Conservation (phyloP, 1,140 invertebrate species). For the Lineus longissimus region DNA sequence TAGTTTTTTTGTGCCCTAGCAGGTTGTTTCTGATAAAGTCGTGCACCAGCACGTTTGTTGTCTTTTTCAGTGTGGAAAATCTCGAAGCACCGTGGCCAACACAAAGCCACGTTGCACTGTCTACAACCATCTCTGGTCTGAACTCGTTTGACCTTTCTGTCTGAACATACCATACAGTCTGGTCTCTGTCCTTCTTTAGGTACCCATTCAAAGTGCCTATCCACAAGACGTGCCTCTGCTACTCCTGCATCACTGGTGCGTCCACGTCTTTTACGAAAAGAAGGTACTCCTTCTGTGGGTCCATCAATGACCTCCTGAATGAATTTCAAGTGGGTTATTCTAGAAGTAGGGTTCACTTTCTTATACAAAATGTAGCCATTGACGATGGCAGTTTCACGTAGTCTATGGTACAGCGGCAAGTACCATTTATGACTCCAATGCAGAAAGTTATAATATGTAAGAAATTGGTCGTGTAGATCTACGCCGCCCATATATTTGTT, state of each 20-base stretch:
- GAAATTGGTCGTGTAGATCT: slow-evolving; percentile 10
- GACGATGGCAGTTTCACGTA: slow-evolving; percentile 13
- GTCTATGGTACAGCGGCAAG: slow-evolving; percentile 8
- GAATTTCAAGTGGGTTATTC: neutral
- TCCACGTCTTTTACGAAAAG: neutral
- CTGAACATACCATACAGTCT: neutral
- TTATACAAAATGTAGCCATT: slow-evolving; percentile 14
- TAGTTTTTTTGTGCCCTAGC: too few relatives aligned
- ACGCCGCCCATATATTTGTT: slow-evolving; percentile 16
- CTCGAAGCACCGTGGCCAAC: neutral
- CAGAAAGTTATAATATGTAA: neutral
- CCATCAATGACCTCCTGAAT: neutral
- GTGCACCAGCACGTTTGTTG: too few relatives aligned
- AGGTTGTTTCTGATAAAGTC: too few relatives aligned
- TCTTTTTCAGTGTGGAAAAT: neutral
- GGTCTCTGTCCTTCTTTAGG: neutral
- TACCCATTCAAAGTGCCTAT: neutral
- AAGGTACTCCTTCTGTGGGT: neutral
- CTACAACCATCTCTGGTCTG: neutral
- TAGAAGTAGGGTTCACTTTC: neutral
- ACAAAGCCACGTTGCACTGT: neutral
- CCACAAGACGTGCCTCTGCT: neutral
- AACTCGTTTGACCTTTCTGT: neutral
- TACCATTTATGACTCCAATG: slow-evolving; percentile 15
- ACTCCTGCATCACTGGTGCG: neutral